These are phyloP conservation scores for Corythornis leucogaster DNA, from an alignment of 2,797 vertebrate species.

Conservation along the genomic window DNA sequence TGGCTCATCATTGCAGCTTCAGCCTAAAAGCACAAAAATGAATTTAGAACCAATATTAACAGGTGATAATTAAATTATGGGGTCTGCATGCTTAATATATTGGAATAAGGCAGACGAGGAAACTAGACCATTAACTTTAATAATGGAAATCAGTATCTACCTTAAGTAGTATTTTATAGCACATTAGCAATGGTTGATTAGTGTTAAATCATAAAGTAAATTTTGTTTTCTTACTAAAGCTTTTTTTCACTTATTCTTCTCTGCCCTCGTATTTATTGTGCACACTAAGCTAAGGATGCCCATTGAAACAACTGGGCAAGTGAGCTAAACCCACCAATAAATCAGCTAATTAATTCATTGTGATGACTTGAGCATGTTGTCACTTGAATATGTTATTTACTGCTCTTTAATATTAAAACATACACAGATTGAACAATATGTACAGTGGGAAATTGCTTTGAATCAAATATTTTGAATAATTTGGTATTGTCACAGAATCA, in stretches of 20 bases:
- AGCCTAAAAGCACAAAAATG: constrained; percentile 74
- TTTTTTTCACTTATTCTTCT: constrained; percentile 17
- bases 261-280: not conserved
- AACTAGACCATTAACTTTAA: constrained; percentile 72
- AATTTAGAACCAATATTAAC: constrained; percentile 77
- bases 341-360: not conserved
- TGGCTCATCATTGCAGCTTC: constrained; percentile 73
- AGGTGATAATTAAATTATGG: constrained; percentile 79
- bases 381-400: not conserved
- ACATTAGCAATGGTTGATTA: constrained; percentile 67
- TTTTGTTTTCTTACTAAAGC: constrained; percentile 59
- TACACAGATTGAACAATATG: not conserved
- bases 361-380: not conserved
- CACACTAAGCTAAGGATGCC: not conserved
- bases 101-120: constrained; percentile 63
- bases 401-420: not conserved
- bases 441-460: not conserved
- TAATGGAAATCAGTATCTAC: constrained; percentile 62
- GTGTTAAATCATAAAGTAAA: constrained; percentile 68
- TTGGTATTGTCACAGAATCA: not conserved
- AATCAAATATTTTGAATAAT: not conserved
- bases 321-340: not conserved
- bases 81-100: constrained; percentile 66
- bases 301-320: not conserved
- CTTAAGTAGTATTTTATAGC: constrained; percentile 69